phyloP scores from a whole-genome alignment of 2,888 invertebrate genomes.

The Clepsis dumicolana region DNA sequence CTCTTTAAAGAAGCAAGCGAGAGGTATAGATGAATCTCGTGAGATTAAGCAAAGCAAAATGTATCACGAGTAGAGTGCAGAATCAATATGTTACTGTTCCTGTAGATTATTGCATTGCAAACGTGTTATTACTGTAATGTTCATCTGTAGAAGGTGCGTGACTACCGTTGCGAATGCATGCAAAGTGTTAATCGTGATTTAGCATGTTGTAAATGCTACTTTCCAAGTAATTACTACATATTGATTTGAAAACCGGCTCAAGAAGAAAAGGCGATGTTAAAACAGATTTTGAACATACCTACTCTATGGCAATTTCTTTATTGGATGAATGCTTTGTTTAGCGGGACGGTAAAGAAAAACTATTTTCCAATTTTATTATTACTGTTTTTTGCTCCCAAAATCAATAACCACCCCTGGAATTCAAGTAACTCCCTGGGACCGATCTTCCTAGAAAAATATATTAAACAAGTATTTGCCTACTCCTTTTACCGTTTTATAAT shows the following conservation, averaged over 20 bases:
- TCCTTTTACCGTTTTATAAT: background rate
- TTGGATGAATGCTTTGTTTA: too few relatives aligned
- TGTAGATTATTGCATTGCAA: conserved; percentile 26
- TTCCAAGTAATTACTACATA: background rate
- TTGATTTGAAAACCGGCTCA: background rate
- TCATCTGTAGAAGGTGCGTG: conserved; percentile 4
- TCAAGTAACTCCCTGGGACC: too few relatives aligned
- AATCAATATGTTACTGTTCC: conserved; percentile 27
- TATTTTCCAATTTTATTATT: too few relatives aligned
- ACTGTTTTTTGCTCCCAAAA: too few relatives aligned
- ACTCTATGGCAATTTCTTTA: too few relatives aligned
- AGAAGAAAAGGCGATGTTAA: too few relatives aligned
- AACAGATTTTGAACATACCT: too few relatives aligned
- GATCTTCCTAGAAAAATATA: too few relatives aligned
- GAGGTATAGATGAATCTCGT: background rate
- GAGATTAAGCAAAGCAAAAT: background rate
- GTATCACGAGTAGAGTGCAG: background rate
- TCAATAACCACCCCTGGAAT: too few relatives aligned
- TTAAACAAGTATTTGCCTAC: background rate
- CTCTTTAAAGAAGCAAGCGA: conserved; percentile 18
- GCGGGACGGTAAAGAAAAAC: too few relatives aligned
- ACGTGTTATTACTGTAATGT: conserved; percentile 27
- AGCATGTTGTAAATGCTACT: background rate
- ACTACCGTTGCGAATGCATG: conserved; percentile 8
- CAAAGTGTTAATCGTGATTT: conserved; percentile 1